Evolutionary conservation across 2,113 vertebrate species (phyloP).

Genomic region (Nettapus auritus): DNA sequence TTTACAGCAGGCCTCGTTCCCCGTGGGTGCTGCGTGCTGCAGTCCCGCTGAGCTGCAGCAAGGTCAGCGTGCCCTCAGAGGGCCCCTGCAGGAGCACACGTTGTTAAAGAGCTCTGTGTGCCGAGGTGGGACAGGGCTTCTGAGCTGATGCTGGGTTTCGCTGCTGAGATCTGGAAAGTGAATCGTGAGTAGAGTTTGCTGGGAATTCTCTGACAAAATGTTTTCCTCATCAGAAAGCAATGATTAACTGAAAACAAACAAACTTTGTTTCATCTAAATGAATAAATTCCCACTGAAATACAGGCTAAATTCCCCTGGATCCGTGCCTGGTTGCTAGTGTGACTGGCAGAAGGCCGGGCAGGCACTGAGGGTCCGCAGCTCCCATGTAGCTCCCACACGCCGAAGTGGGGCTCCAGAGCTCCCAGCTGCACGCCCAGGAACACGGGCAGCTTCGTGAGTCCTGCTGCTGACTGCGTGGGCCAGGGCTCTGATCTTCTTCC

Average conservation of each 20-base stretch:
- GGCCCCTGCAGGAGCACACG: background rate
- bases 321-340: background rate
- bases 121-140: background rate
- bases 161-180: background rate
- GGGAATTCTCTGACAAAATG: background rate
- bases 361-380: background rate
- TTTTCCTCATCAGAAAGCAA: background rate
- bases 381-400: background rate
- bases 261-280: background rate
- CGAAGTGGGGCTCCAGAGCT: background rate
- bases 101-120: background rate
- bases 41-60: background rate
- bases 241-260: constrained; percentile 18
- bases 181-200: background rate
- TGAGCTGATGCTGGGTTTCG: background rate
- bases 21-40: background rate
- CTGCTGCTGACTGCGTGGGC: background rate
- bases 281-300: background rate
- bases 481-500: background rate
- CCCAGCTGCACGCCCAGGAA: background rate
- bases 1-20: background rate
- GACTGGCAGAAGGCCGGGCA: background rate
- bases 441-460: background rate
- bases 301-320: background rate
- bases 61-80: background rate